phyloP scores from a whole-genome alignment of 2,113 vertebrate species.

The Tragelaphus scriptus region DNA sequence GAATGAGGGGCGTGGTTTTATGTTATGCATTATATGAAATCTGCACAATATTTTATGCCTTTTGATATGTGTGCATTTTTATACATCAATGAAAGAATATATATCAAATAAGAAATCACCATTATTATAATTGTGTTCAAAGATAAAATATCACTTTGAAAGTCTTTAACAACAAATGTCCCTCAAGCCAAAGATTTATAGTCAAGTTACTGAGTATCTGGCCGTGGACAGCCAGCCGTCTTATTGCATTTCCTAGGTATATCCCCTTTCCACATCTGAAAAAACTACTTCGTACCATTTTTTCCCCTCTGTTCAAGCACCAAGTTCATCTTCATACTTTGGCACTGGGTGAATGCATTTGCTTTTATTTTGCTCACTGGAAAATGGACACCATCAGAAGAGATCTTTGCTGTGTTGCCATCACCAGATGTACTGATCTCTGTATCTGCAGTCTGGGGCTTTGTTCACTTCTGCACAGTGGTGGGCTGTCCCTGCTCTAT shows the following conservation, averaged over 20 bases:
- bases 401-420: not conserved
- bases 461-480: not conserved
- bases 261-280: not conserved
- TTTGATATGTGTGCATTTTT: not conserved
- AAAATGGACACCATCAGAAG: not conserved
- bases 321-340: not conserved
- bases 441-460: not conserved
- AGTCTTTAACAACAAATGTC: not conserved
- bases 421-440: rapidly evolving
- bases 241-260: not conserved
- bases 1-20: not conserved
- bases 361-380: not conserved
- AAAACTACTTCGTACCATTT: not conserved
- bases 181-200: not conserved
- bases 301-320: not conserved
- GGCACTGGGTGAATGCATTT: not conserved
- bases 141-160: not conserved
- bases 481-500: rapidly evolving
- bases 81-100: not conserved
- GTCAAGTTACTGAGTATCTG: not conserved
- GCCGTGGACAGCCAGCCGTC: no score
- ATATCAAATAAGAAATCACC: not conserved
- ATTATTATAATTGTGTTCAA: not conserved
- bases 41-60: not conserved
- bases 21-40: not conserved